Evolutionary conservation across 2,797 vertebrate species (phyloP).

Genomic region (Danio albolineatus): DNA sequence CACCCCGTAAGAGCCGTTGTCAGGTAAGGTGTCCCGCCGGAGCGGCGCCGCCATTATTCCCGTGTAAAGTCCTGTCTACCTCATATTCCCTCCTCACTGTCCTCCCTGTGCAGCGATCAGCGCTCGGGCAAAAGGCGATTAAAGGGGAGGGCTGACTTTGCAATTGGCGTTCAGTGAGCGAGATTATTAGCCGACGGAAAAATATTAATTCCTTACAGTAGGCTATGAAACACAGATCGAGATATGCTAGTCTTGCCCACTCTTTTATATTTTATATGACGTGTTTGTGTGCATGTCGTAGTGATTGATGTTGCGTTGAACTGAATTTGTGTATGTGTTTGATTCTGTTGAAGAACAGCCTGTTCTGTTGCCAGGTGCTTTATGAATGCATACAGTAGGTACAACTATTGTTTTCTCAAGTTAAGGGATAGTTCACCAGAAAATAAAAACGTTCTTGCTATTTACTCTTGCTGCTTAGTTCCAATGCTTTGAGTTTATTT

Average conservation of each 20-base stretch:
- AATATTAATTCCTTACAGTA: background rate
- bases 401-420: no score
- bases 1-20: slow-evolving; percentile 90
- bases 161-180: slow-evolving; percentile 28
- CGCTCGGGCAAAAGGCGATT: slow-evolving; percentile 63
- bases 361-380: no score
- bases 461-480: no score
- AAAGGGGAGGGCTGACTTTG: slow-evolving; percentile 65
- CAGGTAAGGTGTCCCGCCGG: slow-evolving; percentile 89
- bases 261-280: background rate
- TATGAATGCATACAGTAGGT: no score
- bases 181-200: slow-evolving; percentile 60
- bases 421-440: no score
- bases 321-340: background rate
- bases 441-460: no score
- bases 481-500: no score
- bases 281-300: background rate
- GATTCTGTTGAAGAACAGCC: no score
- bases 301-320: background rate
- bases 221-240: background rate
- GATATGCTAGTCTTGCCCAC: background rate
- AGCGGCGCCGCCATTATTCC: slow-evolving; percentile 89
- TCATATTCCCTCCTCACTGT: slow-evolving; percentile 70
- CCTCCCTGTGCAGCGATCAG: slow-evolving; percentile 56
- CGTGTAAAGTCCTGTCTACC: slow-evolving; percentile 64